Evolutionary conservation across 1,140 invertebrate species (phyloP).

Genomic region (Lepidurus packardi): DNA sequence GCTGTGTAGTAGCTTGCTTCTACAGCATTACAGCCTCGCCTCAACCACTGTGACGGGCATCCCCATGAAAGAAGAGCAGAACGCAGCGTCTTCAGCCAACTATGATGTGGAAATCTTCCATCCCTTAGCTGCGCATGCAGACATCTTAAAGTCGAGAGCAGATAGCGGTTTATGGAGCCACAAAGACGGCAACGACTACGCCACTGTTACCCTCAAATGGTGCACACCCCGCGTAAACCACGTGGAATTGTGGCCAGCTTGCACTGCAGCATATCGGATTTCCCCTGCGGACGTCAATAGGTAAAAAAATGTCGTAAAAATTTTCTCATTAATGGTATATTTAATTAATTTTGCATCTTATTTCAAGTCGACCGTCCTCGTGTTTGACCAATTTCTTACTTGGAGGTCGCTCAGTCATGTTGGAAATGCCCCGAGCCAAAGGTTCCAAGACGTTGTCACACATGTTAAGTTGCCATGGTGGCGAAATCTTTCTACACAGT

Average conservation of each 20-base stretch:
- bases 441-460: slow-evolving; percentile 80
- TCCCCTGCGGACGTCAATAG: slow-evolving; percentile 92
- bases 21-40: slow-evolving; percentile 78
- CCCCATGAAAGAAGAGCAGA: slow-evolving; percentile 99
- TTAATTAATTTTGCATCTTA: slow-evolving; percentile 33
- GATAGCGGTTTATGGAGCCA: slow-evolving; percentile 44
- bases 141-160: slow-evolving; percentile 58
- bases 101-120: slow-evolving; percentile 97
- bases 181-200: slow-evolving; percentile 61
- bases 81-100: slow-evolving; percentile 93
- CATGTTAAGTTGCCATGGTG: slow-evolving; percentile 85
- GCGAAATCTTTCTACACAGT: slow-evolving; percentile 93
- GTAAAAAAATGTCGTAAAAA: slow-evolving; percentile 40
- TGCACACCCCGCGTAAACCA: slow-evolving; percentile 82
- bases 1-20: slow-evolving; percentile 41
- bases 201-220: slow-evolving; percentile 86
- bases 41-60: slow-evolving; percentile 96
- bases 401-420: slow-evolving; percentile 85
- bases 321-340: neutral
- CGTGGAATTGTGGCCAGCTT: slow-evolving; percentile 60
- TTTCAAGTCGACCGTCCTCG: slow-evolving; percentile 71
- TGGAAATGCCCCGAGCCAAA: slow-evolving; percentile 73
- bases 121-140: slow-evolving; percentile 70
- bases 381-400: slow-evolving; percentile 94
- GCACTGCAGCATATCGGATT: slow-evolving; percentile 75